A percentile compares a stretch with the other conserved stretches of the same genome.
Conservation (phyloP, 92 coral and sea anemone species). For the Porites cylindrica region DNA sequence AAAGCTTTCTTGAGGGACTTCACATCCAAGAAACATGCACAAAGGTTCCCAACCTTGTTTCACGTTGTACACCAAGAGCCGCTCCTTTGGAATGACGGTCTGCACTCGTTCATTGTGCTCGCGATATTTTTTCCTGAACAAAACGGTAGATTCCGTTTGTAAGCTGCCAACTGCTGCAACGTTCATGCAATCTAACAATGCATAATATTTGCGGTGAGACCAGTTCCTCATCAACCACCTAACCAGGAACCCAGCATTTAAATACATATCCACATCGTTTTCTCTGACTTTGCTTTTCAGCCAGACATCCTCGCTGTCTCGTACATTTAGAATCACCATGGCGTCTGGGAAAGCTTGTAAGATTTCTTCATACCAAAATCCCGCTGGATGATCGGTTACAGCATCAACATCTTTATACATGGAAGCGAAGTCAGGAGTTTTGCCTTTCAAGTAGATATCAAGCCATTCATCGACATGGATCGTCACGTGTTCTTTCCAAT, state of each 20-base stretch:
- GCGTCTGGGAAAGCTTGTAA: not conserved
- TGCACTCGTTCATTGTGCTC: not conserved
- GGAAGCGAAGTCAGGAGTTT: conserved; percentile 40
- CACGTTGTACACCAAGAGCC: not conserved
- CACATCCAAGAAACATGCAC: not conserved
- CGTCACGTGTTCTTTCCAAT: conserved; percentile 37
- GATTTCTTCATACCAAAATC: conserved; percentile 2
- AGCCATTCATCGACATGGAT: conserved; percentile 44
- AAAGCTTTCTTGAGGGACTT: not conserved
- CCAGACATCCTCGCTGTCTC: conserved; percentile 12
- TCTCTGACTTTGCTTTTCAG: not conserved
- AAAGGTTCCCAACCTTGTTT: not conserved
- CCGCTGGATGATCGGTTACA: conserved; percentile 48
- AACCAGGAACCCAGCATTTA: not conserved
- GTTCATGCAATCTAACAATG: not conserved
- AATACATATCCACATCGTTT: not conserved
- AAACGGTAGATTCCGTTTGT: not conserved
- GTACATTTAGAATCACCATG: not conserved
- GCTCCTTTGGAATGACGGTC: not conserved
- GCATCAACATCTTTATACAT: conserved; percentile 33
- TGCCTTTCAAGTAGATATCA: not conserved
- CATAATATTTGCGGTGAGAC: not conserved
- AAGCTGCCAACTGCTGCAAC: not conserved
- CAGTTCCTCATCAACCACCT: not conserved
- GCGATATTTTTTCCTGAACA: conserved; percentile 14